phyloP scores from a whole-genome alignment of 2,888 invertebrate species.

The Noctuana brunneofusca region DNA sequence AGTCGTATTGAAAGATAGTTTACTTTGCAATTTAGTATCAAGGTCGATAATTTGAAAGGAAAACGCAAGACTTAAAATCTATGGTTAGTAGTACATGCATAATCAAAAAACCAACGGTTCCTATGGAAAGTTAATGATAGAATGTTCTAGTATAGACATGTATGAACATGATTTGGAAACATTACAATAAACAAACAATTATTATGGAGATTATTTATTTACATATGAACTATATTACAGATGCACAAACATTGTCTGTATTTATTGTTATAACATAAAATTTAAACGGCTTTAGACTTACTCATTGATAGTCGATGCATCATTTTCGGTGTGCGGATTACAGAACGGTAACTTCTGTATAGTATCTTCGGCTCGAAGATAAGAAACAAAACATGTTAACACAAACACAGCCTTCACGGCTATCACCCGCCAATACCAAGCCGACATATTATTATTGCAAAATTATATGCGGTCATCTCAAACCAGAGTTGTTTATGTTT shows the following conservation, averaged over 20 bases:
- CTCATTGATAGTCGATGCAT: slow-evolving; percentile 61
- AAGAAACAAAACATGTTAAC: slow-evolving; percentile 63
- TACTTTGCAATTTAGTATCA: not conserved
- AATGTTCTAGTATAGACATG: slow-evolving; percentile 24
- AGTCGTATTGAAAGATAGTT: too few relatives aligned
- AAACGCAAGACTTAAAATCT: not conserved
- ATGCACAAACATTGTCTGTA: not conserved
- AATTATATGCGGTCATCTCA: slow-evolving; percentile 73
- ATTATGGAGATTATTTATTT: not conserved
- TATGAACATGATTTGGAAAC: slow-evolving; percentile 6
- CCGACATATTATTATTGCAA: slow-evolving; percentile 72
- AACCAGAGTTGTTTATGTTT: slow-evolving; percentile 49
- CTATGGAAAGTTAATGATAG: slow-evolving; percentile 1
- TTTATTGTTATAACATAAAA: not conserved
- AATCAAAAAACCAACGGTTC: not conserved
- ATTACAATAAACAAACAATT: not conserved
- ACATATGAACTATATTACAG: not conserved
- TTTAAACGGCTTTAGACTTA: slow-evolving; percentile 49
- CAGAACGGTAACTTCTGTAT: slow-evolving; percentile 75
- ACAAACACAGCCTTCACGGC: slow-evolving; percentile 65
- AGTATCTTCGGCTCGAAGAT: slow-evolving; percentile 67
- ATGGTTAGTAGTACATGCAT: too few relatives aligned
- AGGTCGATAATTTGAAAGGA: not conserved
- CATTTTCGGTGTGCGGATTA: slow-evolving; percentile 65
- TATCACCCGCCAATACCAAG: slow-evolving; percentile 74